These are phyloP conservation scores for Valencia hispanica DNA, from an alignment of 2,797 vertebrate genomes.

Conservation along the genomic window DNA sequence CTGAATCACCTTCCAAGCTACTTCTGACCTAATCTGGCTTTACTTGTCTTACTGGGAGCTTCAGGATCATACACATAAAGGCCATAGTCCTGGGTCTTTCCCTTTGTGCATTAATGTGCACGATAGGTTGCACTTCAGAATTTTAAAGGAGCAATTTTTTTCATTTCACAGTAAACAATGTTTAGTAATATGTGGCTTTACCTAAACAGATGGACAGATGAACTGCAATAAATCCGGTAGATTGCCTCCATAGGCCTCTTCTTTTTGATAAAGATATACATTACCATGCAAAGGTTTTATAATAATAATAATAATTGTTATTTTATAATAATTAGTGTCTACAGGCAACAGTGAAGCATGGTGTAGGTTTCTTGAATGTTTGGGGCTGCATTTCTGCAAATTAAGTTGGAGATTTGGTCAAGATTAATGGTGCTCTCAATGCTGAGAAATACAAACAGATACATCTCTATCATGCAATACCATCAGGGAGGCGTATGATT, in stretches of 20 bases:
- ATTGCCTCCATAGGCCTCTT: background rate
- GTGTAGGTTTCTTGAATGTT: too few relatives aligned
- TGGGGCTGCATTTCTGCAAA: too few relatives aligned
- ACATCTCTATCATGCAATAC: too few relatives aligned
- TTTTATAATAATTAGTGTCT: too few relatives aligned
- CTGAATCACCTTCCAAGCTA: background rate
- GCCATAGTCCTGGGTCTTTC: background rate
- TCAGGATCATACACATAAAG: background rate
- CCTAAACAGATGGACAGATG: background rate
- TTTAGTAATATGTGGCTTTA: background rate
- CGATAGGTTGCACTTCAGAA: background rate
- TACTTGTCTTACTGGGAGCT: background rate
- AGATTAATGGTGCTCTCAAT: too few relatives aligned
- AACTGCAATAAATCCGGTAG: background rate
- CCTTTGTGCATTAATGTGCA: background rate
- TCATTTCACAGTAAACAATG: background rate
- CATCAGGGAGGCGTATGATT: too few relatives aligned
- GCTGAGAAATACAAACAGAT: too few relatives aligned
- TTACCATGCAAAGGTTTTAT: too few relatives aligned
- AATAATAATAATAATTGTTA: background rate
- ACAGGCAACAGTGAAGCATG: too few relatives aligned
- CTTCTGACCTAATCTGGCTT: background rate
- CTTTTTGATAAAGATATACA: background rate
- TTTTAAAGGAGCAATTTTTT: background rate
- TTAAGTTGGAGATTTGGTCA: too few relatives aligned